Conservation (phyloP, 2,888 invertebrate species). For the Cephus sareptanus region DNA sequence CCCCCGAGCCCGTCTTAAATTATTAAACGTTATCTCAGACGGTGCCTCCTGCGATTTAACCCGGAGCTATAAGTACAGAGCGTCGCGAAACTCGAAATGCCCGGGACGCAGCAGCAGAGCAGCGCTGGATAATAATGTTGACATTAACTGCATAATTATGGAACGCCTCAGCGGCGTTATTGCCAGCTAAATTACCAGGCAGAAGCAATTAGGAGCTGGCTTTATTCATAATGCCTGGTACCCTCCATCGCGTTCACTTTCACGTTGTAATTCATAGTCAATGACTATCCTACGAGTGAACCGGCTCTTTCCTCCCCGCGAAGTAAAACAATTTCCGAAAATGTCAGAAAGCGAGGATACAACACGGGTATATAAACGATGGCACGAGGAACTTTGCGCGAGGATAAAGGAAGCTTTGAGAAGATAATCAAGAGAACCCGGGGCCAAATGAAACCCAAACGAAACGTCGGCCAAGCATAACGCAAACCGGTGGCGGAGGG, state of each 20-base stretch:
- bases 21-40: not conserved
- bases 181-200: constrained; percentile 56
- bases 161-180: constrained; percentile 57
- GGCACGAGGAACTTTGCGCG: not conserved
- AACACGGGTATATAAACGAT: not conserved
- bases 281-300: not conserved
- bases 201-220: constrained; percentile 54
- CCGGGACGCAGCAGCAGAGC: not conserved
- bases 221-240: constrained; percentile 53
- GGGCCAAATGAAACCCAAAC: not conserved
- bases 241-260: constrained; percentile 17
- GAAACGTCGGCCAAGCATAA: constrained; percentile 46
- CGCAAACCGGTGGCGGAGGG: constrained; percentile 34
- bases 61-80: constrained; percentile 10
- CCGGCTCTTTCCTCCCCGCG: not conserved
- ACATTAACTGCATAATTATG: constrained; percentile 62
- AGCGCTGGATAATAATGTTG: constrained; percentile 58
- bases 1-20: constrained; percentile 20
- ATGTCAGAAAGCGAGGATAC: not conserved
- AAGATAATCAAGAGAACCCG: not conserved
- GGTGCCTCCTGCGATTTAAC: not conserved
- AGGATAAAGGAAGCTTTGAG: not conserved
- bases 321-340: not conserved
- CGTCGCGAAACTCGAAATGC: constrained; percentile 21
- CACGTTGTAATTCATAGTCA: not conserved